These are phyloP conservation scores for Chrysocyon brachyurus DNA, from an alignment of 2,797 vertebrate genomes.

Conservation along the genomic window DNA sequence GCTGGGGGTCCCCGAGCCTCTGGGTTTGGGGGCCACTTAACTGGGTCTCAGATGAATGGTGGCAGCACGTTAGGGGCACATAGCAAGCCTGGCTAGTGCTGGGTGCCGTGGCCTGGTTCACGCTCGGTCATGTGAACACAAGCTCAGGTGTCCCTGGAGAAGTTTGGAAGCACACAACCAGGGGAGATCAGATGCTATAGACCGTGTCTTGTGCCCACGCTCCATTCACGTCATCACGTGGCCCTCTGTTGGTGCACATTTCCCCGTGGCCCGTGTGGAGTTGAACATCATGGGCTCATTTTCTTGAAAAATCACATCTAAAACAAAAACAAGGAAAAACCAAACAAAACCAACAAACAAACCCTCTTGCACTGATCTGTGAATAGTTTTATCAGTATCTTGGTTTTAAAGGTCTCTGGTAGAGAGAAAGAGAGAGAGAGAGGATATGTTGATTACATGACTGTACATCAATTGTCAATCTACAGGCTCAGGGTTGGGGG, in stretches of 20 bases:
- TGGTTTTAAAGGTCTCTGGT: background rate
- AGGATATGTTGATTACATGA: background rate
- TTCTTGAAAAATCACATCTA: conserved; percentile 8
- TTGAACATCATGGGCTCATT: background rate
- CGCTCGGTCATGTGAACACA: background rate
- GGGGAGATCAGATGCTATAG: background rate
- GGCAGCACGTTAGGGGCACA: too few species aligned
- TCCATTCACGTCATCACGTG: background rate
- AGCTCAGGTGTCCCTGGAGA: background rate
- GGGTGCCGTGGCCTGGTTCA: accelerated
- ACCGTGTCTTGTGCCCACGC: background rate
- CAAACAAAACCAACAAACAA: background rate
- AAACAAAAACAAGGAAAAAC: background rate
- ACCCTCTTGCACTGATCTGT: background rate
- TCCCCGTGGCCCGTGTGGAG: background rate
- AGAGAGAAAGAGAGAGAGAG: background rate
- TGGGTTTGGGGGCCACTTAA: background rate
- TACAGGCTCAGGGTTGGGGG: background rate
- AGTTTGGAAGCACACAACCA: background rate
- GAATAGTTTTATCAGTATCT: background rate
- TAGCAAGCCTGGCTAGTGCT: background rate
- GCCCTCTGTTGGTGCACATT: background rate
- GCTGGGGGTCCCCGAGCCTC: background rate
- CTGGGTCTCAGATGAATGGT: background rate
- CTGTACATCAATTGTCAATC: background rate